Evolutionary conservation across 2,113 vertebrate species (phyloP).

Genomic region (Rhodinocichla rosea): DNA sequence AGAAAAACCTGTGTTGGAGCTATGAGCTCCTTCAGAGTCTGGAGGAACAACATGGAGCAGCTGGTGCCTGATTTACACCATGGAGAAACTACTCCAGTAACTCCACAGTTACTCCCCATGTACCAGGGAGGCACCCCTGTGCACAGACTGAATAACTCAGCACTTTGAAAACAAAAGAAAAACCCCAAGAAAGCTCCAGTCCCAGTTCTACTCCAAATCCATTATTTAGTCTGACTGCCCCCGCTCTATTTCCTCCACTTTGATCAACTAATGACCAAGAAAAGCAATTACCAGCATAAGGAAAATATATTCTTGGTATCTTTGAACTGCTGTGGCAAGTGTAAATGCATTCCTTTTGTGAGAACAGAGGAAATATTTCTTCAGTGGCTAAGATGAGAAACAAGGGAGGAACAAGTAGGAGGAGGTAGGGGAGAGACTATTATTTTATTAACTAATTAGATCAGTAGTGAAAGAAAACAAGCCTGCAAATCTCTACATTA

Average conservation of each 20-base stretch:
- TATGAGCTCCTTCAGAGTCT: accelerated
- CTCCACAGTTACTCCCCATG: neutral
- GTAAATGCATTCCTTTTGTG: neutral
- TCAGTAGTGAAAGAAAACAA: neutral
- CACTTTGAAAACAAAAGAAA: neutral
- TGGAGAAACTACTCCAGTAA: neutral
- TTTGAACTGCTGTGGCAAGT: neutral
- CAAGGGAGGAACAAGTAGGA: neutral
- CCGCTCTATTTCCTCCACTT: neutral
- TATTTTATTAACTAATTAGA: slow-evolving; percentile 25
- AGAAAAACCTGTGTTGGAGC: neutral
- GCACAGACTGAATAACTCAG: neutral
- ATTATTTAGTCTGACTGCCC: slow-evolving; percentile 9
- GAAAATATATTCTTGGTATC: neutral
- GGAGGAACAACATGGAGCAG: accelerated
- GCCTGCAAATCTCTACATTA: neutral
- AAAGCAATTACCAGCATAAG: slow-evolving; percentile 30
- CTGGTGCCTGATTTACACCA: neutral
- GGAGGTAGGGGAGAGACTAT: neutral
- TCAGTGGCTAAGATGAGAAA: neutral
- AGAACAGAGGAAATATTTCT: slow-evolving; percentile 2
- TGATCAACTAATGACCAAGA: slow-evolving; percentile 23
- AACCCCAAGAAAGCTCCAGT: neutral
- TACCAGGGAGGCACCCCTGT: neutral
- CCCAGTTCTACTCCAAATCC: neutral